Conservation (phyloP, 2,797 vertebrate species). For the Dermochelys coriacea region DNA sequence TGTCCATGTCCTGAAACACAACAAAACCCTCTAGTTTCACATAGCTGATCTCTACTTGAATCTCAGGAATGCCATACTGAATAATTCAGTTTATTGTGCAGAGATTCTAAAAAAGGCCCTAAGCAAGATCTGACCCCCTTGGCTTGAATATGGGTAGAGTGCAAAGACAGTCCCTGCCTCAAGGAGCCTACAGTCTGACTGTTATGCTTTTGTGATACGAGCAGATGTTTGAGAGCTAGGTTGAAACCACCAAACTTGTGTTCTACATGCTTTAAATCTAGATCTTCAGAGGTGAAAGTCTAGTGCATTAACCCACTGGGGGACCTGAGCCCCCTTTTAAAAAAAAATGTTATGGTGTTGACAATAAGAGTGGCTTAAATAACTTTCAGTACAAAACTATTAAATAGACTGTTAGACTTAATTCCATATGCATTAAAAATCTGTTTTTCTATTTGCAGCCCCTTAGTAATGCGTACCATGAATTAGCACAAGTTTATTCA, state of each 20-base stretch:
- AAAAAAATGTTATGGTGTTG: background rate
- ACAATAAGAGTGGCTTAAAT: background rate
- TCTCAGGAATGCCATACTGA: background rate
- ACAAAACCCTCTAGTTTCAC: background rate
- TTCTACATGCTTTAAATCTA: background rate
- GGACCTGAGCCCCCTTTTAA: background rate
- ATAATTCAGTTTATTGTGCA: background rate
- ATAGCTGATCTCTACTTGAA: background rate
- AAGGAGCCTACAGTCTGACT: background rate
- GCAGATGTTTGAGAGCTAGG: background rate
- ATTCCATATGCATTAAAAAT: background rate
- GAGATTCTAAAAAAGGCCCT: background rate
- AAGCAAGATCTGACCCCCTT: background rate
- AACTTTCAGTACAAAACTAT: background rate
- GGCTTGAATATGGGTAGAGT: background rate
- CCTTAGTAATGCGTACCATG: slow-evolving; percentile 98
- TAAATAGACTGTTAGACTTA: background rate
- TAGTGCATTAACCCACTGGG: background rate
- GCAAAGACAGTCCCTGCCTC: background rate
- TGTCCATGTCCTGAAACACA: background rate
- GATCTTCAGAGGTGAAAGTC: background rate
- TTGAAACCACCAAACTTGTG: background rate
- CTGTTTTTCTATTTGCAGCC: slow-evolving; percentile 83
- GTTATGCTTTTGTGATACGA: background rate
- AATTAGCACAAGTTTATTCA: slow-evolving; percentile 96